Evolutionary conservation across 1,140 invertebrate species (phyloP).

Genomic region (Coptotermes formosanus): DNA sequence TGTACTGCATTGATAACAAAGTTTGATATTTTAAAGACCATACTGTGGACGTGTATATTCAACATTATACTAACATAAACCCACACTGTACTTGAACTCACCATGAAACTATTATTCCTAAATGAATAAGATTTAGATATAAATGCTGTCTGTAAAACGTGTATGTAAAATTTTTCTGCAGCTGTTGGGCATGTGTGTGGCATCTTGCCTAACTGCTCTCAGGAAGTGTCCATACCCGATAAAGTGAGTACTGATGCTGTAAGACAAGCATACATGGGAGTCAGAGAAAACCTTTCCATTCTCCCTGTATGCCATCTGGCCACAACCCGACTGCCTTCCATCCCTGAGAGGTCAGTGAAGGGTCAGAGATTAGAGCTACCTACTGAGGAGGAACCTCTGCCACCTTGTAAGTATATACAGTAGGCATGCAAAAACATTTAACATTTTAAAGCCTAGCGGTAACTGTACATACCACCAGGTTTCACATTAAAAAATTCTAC

Average conservation of each 20-base stretch:
- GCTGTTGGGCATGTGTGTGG: background rate
- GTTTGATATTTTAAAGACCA: no score
- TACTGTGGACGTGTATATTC: no score
- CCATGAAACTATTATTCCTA: no score
- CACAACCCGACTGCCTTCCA: constrained; percentile 77
- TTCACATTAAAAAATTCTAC: no score
- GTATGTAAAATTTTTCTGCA: background rate
- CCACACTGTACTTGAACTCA: no score
- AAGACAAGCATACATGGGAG: background rate
- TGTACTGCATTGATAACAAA: no score
- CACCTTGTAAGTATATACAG: constrained; percentile 63
- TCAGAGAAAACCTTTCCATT: constrained; percentile 8
- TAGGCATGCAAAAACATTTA: no score
- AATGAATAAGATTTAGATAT: no score
- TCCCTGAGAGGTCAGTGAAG: constrained; percentile 63
- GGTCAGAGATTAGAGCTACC: constrained; percentile 62
- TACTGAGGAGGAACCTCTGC: constrained; percentile 76
- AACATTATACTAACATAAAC: no score
- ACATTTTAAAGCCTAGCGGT: no score
- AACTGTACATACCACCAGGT: no score
- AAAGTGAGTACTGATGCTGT: background rate
- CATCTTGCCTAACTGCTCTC: background rate
- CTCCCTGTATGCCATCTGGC: constrained; percentile 69
- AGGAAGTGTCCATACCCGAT: background rate
- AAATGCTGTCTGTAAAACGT: no score